Percentiles rank a stretch among this genome's conserved stretches.
Evolutionary conservation across 1,140 invertebrate species (phyloP).

Genomic region (Glomeris maerens): DNA sequence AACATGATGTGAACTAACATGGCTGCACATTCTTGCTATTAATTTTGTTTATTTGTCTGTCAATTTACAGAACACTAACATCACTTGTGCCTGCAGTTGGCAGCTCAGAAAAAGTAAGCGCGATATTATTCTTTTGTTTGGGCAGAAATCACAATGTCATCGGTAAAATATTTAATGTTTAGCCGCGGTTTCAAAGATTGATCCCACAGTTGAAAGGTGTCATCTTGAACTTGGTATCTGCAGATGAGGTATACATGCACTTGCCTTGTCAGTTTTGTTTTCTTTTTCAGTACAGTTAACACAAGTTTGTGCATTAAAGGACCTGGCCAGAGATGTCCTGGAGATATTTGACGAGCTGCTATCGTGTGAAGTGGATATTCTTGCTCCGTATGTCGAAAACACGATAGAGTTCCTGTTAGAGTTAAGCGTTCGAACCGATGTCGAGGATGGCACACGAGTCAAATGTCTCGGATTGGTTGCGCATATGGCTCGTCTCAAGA

Average conservation of each 20-base stretch:
- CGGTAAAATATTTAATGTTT: slow-evolving; percentile 16
- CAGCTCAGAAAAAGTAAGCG: slow-evolving; percentile 41
- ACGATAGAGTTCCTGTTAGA: slow-evolving; percentile 51
- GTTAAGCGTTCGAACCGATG: slow-evolving; percentile 38
- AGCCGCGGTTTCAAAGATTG: slow-evolving; percentile 44
- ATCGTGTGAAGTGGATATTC: slow-evolving; percentile 45
- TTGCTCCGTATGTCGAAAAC: slow-evolving; percentile 47
- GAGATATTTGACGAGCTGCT: slow-evolving; percentile 57
- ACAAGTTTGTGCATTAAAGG: no score
- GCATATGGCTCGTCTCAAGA: slow-evolving; percentile 47
- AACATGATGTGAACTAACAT: no score
- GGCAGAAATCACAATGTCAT: neutral
- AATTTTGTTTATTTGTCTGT: no score
- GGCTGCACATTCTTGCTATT: no score
- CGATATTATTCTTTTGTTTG: neutral
- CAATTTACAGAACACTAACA: slow-evolving; percentile 38
- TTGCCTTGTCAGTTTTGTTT: slow-evolving; percentile 9
- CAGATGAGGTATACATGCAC: slow-evolving; percentile 32
- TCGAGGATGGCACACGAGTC: slow-evolving; percentile 44
- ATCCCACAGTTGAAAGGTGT: slow-evolving; percentile 46
- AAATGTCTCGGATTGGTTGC: slow-evolving; percentile 52
- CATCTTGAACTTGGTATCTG: slow-evolving; percentile 36
- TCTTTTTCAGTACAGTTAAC: no score
- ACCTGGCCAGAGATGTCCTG: slow-evolving; percentile 45
- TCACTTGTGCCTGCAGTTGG: slow-evolving; percentile 42